Base-by-base conservation (phyloP, 2,797 vertebrate genomes). In the Fundulus diaphanus region DNA sequence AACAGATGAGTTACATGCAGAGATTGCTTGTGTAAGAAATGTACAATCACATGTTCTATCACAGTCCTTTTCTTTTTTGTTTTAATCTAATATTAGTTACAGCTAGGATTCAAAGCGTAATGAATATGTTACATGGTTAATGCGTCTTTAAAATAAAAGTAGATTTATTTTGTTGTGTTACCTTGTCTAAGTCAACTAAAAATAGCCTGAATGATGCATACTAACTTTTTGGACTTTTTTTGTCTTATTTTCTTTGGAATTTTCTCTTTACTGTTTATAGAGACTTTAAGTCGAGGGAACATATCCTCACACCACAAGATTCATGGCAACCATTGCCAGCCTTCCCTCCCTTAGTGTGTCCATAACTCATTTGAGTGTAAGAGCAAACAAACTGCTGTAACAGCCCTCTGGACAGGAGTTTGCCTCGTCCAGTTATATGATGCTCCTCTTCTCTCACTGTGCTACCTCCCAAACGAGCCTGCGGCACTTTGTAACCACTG, bases 401-500 rank as follows among this genome's bases (percentile, higher is more conserved):
- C 91, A 92, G 95, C 95, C 96, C 96, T 96, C 96, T 92, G 95
- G 96, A 96, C 96, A 96, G 95, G 94, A 93, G 94, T 95, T 95
- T 96, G 96, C 96, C 96, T 95, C 95, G 96, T 95, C 95, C 97
- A 95, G 96, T 96, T 96, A 96, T 96, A 96, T 95, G 97, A 90
- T 96, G 95, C 95, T 87, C 92, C 94, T 78, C 93, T 93, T 88
- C 92, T 93, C 81, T 88, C 66, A 2, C 77, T 90, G 78, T 70
- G 73, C 85, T 63, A 78, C 89, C 90, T 93, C 92, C 88, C 88
- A 91, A 91, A 93, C 81, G 87, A 88, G 92, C 94, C 94, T 87
- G 95, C 96, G 94, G 97, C 96, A 97, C 96, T 97, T 98, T 98
- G 93, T 97, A 98, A 96, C 96, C 96, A 96, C 95, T 96, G 94